Evolutionary conservation across 92 coral and sea anemone genomes (phyloP).

Genomic region (Palythoa grandis): DNA sequence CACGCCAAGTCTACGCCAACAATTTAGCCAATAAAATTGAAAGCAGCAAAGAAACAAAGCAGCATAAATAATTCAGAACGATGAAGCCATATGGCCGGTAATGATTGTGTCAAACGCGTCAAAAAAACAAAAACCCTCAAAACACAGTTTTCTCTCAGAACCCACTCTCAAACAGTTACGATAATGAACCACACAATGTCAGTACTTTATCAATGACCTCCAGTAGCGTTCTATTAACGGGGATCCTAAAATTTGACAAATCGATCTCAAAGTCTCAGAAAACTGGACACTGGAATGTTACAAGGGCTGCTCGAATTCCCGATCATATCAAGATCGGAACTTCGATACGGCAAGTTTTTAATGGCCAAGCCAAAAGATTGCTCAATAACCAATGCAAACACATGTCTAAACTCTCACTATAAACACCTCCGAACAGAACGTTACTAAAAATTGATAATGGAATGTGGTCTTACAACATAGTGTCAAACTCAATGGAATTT

Average conservation of each 20-base stretch:
- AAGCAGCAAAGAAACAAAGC: conserved; percentile 66
- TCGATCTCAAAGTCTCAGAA: conserved; percentile 17
- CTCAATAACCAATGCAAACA: conserved; percentile 29
- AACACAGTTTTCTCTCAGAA: conserved; percentile 7
- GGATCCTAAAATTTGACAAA: conserved; percentile 37
- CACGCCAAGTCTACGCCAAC: neutral
- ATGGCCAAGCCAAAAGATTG: conserved; percentile 31
- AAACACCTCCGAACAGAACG: neutral
- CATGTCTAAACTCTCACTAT: conserved; percentile 16
- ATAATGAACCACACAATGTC: conserved; percentile 17
- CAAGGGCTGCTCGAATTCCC: conserved; percentile 37
- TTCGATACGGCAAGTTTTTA: conserved; percentile 31
- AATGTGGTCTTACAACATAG: conserved; percentile 21
- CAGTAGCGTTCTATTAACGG: conserved; percentile 31
- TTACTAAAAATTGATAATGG: conserved; percentile 10
- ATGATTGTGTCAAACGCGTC: conserved; percentile 43
- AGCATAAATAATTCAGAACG: conserved; percentile 83
- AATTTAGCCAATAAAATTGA: conserved; percentile 40
- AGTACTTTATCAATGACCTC: conserved; percentile 28
- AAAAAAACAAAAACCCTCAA: conserved; percentile 32
- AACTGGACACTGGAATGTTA: conserved; percentile 14
- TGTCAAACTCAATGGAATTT: conserved; percentile 7
- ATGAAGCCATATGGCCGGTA: conserved; percentile 67
- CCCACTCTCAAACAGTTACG: neutral
- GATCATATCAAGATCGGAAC: conserved; percentile 44